Base-by-base conservation (phyloP, 2,797 vertebrate species). In the Sebastes oblongus region DNA sequence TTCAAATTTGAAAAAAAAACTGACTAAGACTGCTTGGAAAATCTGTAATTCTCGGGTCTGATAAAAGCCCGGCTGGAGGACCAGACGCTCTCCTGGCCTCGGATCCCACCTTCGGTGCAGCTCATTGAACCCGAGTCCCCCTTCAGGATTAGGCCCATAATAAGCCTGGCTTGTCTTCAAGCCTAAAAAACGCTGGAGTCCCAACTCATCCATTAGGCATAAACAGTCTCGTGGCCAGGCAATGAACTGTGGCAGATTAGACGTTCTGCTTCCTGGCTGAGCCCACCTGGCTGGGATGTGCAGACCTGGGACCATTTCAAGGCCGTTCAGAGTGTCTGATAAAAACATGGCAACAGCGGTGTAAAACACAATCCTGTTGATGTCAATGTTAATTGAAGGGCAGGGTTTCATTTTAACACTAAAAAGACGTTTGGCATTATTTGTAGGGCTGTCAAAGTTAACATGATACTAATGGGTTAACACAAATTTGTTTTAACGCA, bases 121-220 rank as follows among this genome's bases (percentile, higher is more conserved):
- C 77, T 90, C 62, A 87, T 65, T 93, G 84, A 88, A 80, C 74
- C 66, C 1, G 32, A 86, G 62, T 85, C 46, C 62, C 73, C 73
- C 83, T 75, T 80, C 62, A 86, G 70, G 86, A 82, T 79, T 46
- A 74, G 75, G 71, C 71, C 76, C 60, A 81, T 85, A 76, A 85
- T 81, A 86, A 77, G 71, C 50, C 78, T 93, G 92, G 92, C 85
- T 82, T 59, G 68, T 78, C 82, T 87, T 91, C 86, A 84, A 85
- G 78, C 73, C 72, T 70, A 81, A 89, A 91, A 88, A 88, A 83
- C 69, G 78, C 56, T 77, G 42, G 29, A 83, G 68, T 69, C 82
- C 60, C 56, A 66, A 78, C 82, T 89, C 82, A 86, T 88, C 72
- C 77, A 84, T 86, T 72, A 77, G 69, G 62, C 59, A 70, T 79